These are phyloP conservation scores for Leptinotarsa peninsularis DNA, from an alignment of 2,888 invertebrate genomes.

Conservation along the genomic window DNA sequence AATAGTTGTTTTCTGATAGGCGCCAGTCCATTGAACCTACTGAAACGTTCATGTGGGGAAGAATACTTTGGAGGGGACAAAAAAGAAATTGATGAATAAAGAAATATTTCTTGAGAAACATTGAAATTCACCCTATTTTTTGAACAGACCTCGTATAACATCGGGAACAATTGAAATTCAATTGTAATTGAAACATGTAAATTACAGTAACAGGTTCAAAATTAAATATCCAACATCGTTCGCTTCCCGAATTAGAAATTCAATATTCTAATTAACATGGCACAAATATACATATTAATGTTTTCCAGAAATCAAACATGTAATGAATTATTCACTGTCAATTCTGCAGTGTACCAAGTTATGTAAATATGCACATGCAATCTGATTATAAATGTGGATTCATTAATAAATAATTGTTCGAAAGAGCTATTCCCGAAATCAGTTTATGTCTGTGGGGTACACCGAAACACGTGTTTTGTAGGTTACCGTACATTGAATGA, in stretches of 20 bases:
- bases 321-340: conserved; percentile 1
- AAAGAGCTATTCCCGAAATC: background rate
- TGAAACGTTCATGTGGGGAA: no score
- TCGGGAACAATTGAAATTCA: no score
- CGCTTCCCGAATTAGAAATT: background rate
- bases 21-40: no score
- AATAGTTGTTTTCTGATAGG: no score
- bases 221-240: background rate
- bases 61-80: no score
- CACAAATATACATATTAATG: conserved; percentile 1
- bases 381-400: background rate
- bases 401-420: background rate
- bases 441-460: background rate
- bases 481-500: background rate
- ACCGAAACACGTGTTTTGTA: background rate
- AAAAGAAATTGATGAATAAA: no score
- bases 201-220: background rate
- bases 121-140: no score
- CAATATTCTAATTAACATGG: background rate
- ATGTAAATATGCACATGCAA: conserved; percentile 7
- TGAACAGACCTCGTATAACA: no score
- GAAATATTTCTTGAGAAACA: no score
- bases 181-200: background rate
- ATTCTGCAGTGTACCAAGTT: background rate
- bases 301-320: conserved; percentile 4